phyloP scores from a whole-genome alignment of 1,140 invertebrate genomes.

The Anthonomus grandis region DNA sequence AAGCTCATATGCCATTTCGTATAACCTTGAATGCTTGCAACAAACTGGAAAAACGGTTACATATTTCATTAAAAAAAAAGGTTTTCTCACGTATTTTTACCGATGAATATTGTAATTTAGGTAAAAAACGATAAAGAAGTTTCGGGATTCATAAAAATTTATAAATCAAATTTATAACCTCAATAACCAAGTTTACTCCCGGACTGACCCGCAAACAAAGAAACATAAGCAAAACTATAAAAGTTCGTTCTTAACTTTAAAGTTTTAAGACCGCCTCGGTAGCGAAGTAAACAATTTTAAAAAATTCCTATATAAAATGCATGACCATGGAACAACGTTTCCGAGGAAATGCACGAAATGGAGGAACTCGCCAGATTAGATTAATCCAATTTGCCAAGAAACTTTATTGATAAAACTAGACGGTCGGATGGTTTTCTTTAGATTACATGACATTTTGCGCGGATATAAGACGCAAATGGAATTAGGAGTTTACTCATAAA shows the following conservation, averaged over 20 bases:
- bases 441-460: constrained; percentile 8
- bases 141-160: no score
- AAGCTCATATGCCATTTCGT: no score
- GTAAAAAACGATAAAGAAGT: no score
- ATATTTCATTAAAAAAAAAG: no score
- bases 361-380: constrained; percentile 24
- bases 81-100: no score
- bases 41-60: no score
- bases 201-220: constrained; percentile 12
- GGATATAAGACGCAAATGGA: constrained; percentile 6
- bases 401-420: constrained; percentile 33
- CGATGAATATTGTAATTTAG: no score
- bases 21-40: no score
- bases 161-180: constrained; percentile 6
- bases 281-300: constrained; percentile 28
- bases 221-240: constrained; percentile 28
- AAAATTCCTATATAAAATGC: constrained; percentile 30
- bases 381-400: constrained; percentile 30
- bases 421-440: constrained; percentile 12
- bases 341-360: constrained; percentile 19
- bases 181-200: constrained; percentile 15
- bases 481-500: no score
- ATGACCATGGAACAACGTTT: constrained; percentile 26
- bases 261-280: constrained; percentile 22
- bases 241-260: constrained; percentile 21